A percentile compares a stretch with the other conserved stretches of the same genome.
phyloP scores from a whole-genome alignment of 2,113 vertebrate genomes.

The Malurus elegans region DNA sequence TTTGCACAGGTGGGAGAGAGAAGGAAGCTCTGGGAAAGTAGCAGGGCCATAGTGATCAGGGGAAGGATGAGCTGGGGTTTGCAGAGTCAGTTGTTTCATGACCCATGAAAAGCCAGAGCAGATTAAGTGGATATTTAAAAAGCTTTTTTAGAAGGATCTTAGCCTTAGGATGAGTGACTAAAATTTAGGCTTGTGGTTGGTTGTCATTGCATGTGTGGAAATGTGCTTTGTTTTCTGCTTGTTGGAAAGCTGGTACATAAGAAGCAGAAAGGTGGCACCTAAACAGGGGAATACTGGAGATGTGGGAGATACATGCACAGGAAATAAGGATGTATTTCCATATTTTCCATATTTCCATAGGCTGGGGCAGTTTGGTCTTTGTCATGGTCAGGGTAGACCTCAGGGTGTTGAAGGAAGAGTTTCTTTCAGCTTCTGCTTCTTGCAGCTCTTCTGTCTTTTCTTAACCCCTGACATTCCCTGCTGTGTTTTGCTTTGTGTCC shows the following conservation, averaged over 20 bases:
- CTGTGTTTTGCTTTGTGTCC: background rate
- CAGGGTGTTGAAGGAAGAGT: background rate
- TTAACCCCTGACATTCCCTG: background rate
- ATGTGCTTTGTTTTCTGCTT: background rate
- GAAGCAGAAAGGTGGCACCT: background rate
- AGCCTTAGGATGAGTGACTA: background rate
- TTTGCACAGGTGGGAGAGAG: background rate
- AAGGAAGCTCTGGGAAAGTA: background rate
- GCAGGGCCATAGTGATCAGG: no score
- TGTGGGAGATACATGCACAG: background rate
- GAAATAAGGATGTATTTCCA: background rate
- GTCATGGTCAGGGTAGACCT: background rate
- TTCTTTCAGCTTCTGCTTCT: background rate
- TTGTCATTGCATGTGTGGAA: fast-evolving
- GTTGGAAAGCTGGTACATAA: background rate
- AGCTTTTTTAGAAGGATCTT: background rate
- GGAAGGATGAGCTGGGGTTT: background rate
- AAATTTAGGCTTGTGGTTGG: background rate
- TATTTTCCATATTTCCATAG: background rate
- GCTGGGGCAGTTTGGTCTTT: background rate
- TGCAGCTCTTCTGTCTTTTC: background rate
- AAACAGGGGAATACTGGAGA: background rate
- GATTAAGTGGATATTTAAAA: background rate
- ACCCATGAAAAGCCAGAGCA: background rate
- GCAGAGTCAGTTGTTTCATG: background rate